Evolutionary conservation across 2,888 invertebrate genomes (phyloP).

Genomic region (Eueremaeus valkanovi): DNA sequence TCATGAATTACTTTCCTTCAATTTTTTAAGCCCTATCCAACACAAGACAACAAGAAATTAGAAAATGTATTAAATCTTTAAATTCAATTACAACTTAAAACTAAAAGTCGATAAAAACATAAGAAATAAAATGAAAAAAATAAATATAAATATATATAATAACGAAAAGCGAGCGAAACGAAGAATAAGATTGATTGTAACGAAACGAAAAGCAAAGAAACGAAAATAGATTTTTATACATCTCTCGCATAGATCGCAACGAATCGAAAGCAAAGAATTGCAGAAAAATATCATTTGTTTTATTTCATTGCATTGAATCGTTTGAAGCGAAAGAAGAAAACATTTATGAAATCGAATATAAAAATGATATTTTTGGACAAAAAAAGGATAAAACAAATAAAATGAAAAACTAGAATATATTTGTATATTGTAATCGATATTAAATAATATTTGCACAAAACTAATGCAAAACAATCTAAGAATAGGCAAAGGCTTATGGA

Average conservation of each 20-base stretch:
- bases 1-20: constrained; percentile 8
- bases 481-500: not conserved
- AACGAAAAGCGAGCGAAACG: not conserved
- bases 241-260: too few relatives aligned
- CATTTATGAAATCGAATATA: too few relatives aligned
- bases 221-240: too few relatives aligned
- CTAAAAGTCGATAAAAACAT: not conserved
- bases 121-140: not conserved
- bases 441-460: not conserved
- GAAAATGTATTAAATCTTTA: not conserved
- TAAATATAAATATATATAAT: not conserved
- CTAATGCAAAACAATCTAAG: not conserved
- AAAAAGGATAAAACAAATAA: not conserved
- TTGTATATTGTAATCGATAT: not conserved
- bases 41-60: not conserved
- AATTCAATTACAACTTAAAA: not conserved
- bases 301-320: too few relatives aligned
- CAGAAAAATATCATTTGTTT: too few relatives aligned
- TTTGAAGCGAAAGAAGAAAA: too few relatives aligned
- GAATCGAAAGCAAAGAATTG: too few relatives aligned
- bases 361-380: not conserved
- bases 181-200: not conserved
- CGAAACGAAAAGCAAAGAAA: too few relatives aligned
- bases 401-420: too few relatives aligned
- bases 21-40: not conserved